Percentiles rank a stretch among this genome's conserved stretches.
Evolutionary conservation across 2,113 vertebrate genomes (phyloP).

Genomic region (Hiodon alosoides): DNA sequence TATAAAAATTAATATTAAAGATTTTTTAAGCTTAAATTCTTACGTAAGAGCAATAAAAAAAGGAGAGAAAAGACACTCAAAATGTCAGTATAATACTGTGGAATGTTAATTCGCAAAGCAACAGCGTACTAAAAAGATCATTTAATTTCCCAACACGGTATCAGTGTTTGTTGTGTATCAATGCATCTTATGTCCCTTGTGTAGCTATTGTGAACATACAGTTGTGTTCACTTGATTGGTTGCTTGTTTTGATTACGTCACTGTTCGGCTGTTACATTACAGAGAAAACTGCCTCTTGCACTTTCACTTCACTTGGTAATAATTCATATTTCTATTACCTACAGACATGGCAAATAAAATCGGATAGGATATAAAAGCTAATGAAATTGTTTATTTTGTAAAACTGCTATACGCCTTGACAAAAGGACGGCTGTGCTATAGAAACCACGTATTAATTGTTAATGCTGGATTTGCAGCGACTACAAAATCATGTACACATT

Average conservation of each 20-base stretch:
- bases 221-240: constrained; percentile 29
- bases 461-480: constrained; percentile 27
- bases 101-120: constrained; percentile 45
- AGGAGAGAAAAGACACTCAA: constrained; percentile 45
- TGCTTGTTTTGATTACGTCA: constrained; percentile 23
- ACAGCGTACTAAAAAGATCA: constrained; percentile 48
- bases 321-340: constrained; percentile 28
- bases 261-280: constrained; percentile 27
- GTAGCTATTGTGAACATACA: constrained; percentile 32
- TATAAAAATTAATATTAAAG: constrained; percentile 51
- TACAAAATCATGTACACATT: constrained; percentile 7
- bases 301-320: constrained; percentile 30
- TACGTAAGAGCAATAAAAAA: constrained; percentile 50
- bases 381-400: constrained; percentile 18
- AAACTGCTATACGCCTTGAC: constrained; percentile 9
- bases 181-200: constrained; percentile 36
- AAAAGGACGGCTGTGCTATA: constrained; percentile 16
- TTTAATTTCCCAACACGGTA: constrained; percentile 50
- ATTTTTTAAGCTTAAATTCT: constrained; percentile 59
- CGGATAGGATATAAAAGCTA: constrained; percentile 18
- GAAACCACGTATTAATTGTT: constrained; percentile 14
- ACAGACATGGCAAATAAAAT: constrained; percentile 27
- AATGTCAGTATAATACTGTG: constrained; percentile 63
- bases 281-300: constrained; percentile 26
- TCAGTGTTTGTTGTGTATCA: constrained; percentile 39